phyloP scores from a whole-genome alignment of 2,888 invertebrate genomes.

The Parnassius apollo region DNA sequence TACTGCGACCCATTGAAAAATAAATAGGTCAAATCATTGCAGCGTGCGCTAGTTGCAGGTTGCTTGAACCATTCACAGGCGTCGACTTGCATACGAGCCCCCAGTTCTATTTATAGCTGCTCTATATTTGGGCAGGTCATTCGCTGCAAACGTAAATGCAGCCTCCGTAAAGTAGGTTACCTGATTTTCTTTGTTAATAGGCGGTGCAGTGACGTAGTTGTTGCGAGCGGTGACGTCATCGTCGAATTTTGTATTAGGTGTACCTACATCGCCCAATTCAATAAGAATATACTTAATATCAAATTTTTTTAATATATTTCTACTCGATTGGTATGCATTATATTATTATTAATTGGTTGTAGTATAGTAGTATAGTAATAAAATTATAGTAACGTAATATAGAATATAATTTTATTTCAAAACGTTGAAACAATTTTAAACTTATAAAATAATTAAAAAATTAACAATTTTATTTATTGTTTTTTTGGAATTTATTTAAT shows the following conservation, averaged over 20 bases:
- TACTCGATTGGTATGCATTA: too few relatives aligned
- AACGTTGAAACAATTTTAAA: too few relatives aligned
- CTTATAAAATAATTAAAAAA: too few relatives aligned
- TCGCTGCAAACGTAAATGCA: constrained; percentile 69
- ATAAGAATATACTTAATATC: neutral
- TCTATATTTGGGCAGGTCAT: constrained; percentile 79
- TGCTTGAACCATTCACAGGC: constrained; percentile 68
- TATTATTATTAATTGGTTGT: too few relatives aligned
- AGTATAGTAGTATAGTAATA: too few relatives aligned
- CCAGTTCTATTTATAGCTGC: constrained; percentile 70
- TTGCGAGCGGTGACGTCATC: constrained; percentile 60
- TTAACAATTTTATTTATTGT: too few relatives aligned
- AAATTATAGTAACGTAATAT: too few relatives aligned
- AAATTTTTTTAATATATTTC: too few relatives aligned
- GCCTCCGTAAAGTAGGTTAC: constrained; percentile 75
- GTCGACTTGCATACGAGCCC: constrained; percentile 55
- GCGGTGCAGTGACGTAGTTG: constrained; percentile 64
- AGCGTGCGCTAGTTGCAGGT: constrained; percentile 69
- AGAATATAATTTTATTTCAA: too few relatives aligned
- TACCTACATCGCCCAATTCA: constrained; percentile 9
- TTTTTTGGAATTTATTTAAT: too few relatives aligned
- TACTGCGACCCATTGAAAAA: constrained; percentile 76
- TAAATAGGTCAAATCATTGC: constrained; percentile 80
- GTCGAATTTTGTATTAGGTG: constrained; percentile 20
- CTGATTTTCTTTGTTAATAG: constrained; percentile 75